Conservation (phyloP, 2,797 vertebrate genomes). For the Chloroceryle amazona region DNA sequence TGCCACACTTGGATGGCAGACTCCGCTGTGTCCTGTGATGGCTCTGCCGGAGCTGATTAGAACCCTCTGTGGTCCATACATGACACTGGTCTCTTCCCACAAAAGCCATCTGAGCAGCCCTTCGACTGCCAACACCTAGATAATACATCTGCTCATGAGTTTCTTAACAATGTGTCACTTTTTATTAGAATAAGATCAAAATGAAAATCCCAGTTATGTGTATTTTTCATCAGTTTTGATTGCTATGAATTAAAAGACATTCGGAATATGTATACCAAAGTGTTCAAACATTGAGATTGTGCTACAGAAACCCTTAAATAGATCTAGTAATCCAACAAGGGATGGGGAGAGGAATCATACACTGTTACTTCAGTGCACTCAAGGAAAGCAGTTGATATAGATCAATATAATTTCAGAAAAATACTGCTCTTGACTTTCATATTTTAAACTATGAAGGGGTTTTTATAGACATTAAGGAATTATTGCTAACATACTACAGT, state of each 20-base stretch:
- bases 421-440: background rate
- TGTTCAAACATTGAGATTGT: background rate
- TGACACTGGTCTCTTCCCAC: background rate
- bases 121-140: background rate
- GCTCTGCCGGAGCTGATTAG: background rate
- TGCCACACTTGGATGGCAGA: background rate
- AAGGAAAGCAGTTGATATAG: background rate
- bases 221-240: background rate
- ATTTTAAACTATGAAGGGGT: background rate
- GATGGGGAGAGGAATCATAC: background rate
- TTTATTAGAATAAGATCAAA: background rate
- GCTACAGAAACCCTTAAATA: background rate
- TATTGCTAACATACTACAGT: background rate
- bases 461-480: background rate
- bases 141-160: rapidly evolving
- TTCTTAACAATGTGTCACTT: background rate
- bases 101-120: background rate
- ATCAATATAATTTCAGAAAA: background rate
- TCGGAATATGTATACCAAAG: background rate
- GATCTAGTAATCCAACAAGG: background rate
- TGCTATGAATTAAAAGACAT: background rate
- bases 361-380: background rate
- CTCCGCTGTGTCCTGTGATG: background rate
- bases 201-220: background rate
- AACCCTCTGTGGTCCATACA: rapidly evolving